Percentiles rank a stretch among this genome's conserved stretches.
phyloP scores from a whole-genome alignment of 2,888 invertebrate species.

The Physocephala rufipes region DNA sequence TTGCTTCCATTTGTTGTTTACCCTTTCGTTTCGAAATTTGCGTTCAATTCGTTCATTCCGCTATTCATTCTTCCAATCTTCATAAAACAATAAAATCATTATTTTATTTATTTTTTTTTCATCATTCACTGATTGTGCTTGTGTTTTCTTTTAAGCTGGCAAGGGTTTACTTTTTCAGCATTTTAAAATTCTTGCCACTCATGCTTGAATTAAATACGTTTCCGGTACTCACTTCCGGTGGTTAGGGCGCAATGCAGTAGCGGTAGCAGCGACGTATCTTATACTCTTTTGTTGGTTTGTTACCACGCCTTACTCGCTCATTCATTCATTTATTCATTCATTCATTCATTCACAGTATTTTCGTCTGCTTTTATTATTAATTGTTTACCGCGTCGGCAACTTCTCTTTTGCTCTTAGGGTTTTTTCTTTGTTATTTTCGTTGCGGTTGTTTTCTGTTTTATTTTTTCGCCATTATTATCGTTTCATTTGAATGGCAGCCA shows the following conservation, averaged over 20 bases:
- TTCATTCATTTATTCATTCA: background rate
- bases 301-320: too few species aligned
- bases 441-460: background rate
- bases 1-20: too few species aligned
- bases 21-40: too few species aligned
- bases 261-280: too few species aligned
- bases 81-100: constrained; percentile 19
- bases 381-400: too few species aligned
- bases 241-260: background rate
- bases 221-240: constrained; percentile 19
- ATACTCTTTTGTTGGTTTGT: too few species aligned
- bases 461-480: background rate
- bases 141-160: background rate
- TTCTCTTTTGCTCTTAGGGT: too few species aligned
- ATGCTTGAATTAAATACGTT: constrained; percentile 23
- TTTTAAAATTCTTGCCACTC: constrained; percentile 4
- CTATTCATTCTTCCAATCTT: constrained; percentile 4
- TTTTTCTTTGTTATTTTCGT: too few species aligned
- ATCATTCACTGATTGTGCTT: background rate
- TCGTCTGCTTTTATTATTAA: background rate
- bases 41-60: background rate
- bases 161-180: background rate
- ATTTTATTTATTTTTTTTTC: constrained; percentile 6
- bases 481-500: background rate
- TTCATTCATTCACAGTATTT: background rate